A percentile compares a stretch with the other conserved stretches of the same genome.
phyloP scores from a whole-genome alignment of 1,140 invertebrate genomes.

The Papilio aristodemus region DNA sequence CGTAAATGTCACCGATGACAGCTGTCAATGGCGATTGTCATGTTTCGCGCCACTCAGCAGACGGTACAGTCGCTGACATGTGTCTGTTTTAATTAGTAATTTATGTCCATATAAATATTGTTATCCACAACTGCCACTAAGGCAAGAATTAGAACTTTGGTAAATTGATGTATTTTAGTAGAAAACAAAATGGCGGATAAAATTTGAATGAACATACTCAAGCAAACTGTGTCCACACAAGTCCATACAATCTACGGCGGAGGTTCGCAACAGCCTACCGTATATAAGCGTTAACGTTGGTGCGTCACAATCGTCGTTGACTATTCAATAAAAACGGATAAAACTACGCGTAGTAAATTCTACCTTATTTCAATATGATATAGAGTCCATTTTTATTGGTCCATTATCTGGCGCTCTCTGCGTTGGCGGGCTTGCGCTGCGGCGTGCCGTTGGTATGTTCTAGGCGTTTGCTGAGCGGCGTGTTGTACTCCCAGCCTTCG shows the following conservation, averaged over 20 bases:
- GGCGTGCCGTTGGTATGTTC: conserved; percentile 42
- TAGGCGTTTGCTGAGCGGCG: conserved; percentile 64
- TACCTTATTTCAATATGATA: conserved; percentile 42
- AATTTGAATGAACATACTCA: not conserved
- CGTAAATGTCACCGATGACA: not conserved
- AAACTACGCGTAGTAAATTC: conserved; percentile 51
- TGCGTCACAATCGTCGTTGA: conserved; percentile 12
- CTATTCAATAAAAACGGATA: conserved; percentile 28
- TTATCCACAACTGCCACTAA: no score
- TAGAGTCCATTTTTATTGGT: conserved; percentile 41
- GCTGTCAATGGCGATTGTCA: not conserved
- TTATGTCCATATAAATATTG: no score
- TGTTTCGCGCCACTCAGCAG: not conserved
- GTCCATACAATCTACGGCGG: not conserved
- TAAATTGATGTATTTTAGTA: no score
- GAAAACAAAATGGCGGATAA: not conserved
- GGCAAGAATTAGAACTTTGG: no score
- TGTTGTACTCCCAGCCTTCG: conserved; percentile 76
- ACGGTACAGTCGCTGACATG: no score
- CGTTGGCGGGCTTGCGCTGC: conserved; percentile 44
- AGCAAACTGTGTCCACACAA: not conserved
- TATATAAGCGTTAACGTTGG: conserved; percentile 8
- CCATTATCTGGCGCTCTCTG: conserved; percentile 68
- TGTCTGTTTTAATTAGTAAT: no score
- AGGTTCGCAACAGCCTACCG: not conserved